phyloP scores from a whole-genome alignment of 2,113 vertebrate species.

The Cochlearius cochlearius region DNA sequence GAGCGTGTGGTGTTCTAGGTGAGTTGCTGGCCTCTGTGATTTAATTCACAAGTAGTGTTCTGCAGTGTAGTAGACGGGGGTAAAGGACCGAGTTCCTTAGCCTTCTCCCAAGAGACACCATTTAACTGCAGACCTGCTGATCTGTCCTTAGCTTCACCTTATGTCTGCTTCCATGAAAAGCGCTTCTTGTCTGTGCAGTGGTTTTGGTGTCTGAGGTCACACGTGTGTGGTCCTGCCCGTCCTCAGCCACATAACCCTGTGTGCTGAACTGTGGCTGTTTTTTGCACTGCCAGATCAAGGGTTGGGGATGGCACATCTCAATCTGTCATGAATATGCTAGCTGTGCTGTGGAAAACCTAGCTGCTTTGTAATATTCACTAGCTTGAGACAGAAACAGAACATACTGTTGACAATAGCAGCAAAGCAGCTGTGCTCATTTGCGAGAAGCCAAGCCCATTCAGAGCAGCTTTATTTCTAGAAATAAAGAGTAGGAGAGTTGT shows the following conservation, averaged over 20 bases:
- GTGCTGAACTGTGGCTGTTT: fast-evolving
- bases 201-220: neutral
- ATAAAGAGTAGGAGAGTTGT: neutral
- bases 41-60: neutral
- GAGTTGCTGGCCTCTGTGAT: neutral
- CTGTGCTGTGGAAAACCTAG: neutral
- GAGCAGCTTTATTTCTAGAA: neutral
- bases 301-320: fast-evolving
- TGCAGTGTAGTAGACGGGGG: neutral
- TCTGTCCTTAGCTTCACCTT: neutral
- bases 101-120: neutral
- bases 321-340: fast-evolving
- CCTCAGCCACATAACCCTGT: fast-evolving
- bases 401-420: neutral
- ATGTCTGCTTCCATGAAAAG: neutral
- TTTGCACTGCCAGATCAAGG: neutral
- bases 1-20: fast-evolving
- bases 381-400: neutral
- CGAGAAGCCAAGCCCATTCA: neutral
- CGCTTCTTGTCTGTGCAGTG: neutral
- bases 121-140: neutral
- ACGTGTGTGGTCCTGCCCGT: fast-evolving
- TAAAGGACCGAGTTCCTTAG: neutral
- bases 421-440: neutral
- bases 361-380: neutral